These are phyloP conservation scores for Myxocyprinus asiaticus DNA, from an alignment of 2,113 vertebrate genomes.

Conservation along the genomic window DNA sequence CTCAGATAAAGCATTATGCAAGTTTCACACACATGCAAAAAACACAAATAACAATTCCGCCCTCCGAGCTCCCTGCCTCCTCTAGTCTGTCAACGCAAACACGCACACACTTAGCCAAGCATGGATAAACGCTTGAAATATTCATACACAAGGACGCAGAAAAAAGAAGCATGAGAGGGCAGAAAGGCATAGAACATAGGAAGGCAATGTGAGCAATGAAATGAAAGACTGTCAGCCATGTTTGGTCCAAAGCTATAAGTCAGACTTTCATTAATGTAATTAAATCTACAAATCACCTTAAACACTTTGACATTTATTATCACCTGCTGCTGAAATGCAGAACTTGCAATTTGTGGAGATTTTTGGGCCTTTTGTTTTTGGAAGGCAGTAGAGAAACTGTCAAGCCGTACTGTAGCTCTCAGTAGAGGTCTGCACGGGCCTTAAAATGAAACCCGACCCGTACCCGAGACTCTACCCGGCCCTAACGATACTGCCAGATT, in stretches of 20 bases:
- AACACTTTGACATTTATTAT: constrained; percentile 44
- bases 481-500: no score
- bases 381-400: neutral
- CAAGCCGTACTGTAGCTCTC: constrained; percentile 50
- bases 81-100: constrained; percentile 57
- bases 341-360: constrained; percentile 40
- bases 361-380: constrained; percentile 26
- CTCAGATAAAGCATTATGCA: neutral
- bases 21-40: constrained; percentile 16
- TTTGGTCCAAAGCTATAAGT: neutral
- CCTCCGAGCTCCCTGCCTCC: constrained; percentile 36
- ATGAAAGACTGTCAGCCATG: constrained; percentile 25
- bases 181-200: neutral
- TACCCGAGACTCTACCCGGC: no score
- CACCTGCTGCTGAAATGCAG: constrained; percentile 28
- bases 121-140: constrained; percentile 69
- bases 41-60: constrained; percentile 3
- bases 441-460: no score
- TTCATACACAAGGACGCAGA: constrained; percentile 57
- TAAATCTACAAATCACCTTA: constrained; percentile 41
- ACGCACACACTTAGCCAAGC: constrained; percentile 62
- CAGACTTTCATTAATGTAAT: constrained; percentile 46
- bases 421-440: neutral
- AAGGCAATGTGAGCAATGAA: neutral
- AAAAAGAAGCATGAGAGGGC: neutral